Percentiles rank a stretch among this genome's conserved stretches.
These are phyloP conservation scores for Aethina tumida DNA, from an alignment of 1,140 invertebrate species.

Conservation along the genomic window DNA sequence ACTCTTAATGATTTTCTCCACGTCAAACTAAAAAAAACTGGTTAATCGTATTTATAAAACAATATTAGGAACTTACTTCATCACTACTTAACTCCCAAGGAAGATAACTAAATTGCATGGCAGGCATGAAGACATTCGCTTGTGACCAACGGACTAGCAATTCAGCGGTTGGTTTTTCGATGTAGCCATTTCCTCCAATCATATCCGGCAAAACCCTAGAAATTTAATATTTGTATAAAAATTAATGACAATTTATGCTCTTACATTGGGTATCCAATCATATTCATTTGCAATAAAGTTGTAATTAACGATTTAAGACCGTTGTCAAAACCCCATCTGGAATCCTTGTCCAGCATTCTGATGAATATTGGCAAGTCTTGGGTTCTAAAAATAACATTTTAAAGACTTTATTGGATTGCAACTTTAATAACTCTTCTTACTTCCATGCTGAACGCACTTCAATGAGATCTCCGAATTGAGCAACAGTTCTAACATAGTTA, in stretches of 20 bases:
- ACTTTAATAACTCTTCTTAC: conserved; percentile 21
- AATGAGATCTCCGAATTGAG: conserved; percentile 54
- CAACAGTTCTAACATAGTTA: conserved; percentile 53
- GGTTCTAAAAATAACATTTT: conserved; percentile 37
- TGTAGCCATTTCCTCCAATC: conserved; percentile 82
- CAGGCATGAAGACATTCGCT: conserved; percentile 75
- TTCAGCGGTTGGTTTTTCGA: conserved; percentile 57
- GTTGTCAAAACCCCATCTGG: conserved; percentile 68
- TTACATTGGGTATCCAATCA: conserved; percentile 69
- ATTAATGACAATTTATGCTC: conserved; percentile 1
- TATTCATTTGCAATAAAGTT: conserved; percentile 65
- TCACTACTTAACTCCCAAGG: conserved; percentile 63
- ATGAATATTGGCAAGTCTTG: conserved; percentile 72
- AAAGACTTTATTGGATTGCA: not conserved
- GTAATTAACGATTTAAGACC: conserved; percentile 70
- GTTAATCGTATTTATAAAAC: not conserved
- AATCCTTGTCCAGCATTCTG: conserved; percentile 80
- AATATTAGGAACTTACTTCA: conserved; percentile 5
- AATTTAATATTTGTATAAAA: conserved; percentile 1
- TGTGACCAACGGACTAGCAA: conserved; percentile 85
- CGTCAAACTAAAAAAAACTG: conserved; percentile 9
- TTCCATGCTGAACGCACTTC: conserved; percentile 57
- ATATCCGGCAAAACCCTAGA: conserved; percentile 71
- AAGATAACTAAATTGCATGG: conserved; percentile 76
- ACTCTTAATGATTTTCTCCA: conserved; percentile 36